Percentiles rank a stretch among this genome's conserved stretches.
Conservation (phyloP, 2,888 invertebrate species). For the Timandra comae region DNA sequence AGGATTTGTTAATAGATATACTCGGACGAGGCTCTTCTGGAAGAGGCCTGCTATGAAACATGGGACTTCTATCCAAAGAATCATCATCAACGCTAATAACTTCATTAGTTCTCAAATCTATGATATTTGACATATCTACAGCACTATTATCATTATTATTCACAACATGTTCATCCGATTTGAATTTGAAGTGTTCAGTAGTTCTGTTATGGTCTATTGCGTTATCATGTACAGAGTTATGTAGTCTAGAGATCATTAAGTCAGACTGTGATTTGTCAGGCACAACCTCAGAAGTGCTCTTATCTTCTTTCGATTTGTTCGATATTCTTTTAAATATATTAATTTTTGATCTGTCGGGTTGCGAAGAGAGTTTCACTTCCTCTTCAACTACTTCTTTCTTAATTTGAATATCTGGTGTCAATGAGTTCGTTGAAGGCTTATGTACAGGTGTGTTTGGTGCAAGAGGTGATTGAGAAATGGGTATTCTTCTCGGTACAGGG, state of each 20-base stretch:
- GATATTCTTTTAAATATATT: conserved; percentile 93
- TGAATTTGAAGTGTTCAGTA: conserved; percentile 45
- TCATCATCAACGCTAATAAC: conserved; percentile 71
- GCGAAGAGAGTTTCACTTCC: conserved; percentile 81
- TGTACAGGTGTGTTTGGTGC: conserved; percentile 56
- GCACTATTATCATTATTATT: conserved; percentile 72
- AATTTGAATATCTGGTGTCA: conserved; percentile 56
- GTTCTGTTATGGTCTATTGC: conserved; percentile 40
- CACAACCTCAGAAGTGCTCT: conserved; percentile 57
- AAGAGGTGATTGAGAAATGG: conserved; percentile 68
- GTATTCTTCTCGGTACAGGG: conserved; percentile 69
- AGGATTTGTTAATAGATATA: conserved; percentile 63
- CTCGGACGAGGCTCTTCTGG: conserved; percentile 44
- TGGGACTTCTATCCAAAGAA: conserved; percentile 52
- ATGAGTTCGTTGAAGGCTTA: conserved; percentile 50
- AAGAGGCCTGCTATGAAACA: conserved; percentile 33
- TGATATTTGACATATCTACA: conserved; percentile 67
- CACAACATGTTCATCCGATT: conserved; percentile 57
- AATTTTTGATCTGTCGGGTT: conserved; percentile 89
- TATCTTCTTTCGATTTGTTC: conserved; percentile 82
- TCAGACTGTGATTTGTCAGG: conserved; percentile 61
- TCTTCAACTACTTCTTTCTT: conserved; percentile 73
- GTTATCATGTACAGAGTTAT: conserved; percentile 49
- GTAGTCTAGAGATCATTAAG: conserved; percentile 63
- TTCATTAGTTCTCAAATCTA: conserved; percentile 69